Percentiles rank a stretch among this genome's conserved stretches.
These are phyloP conservation scores for Oryzaephilus surinamensis DNA, from an alignment of 1,140 invertebrate species.

Conservation along the genomic window DNA sequence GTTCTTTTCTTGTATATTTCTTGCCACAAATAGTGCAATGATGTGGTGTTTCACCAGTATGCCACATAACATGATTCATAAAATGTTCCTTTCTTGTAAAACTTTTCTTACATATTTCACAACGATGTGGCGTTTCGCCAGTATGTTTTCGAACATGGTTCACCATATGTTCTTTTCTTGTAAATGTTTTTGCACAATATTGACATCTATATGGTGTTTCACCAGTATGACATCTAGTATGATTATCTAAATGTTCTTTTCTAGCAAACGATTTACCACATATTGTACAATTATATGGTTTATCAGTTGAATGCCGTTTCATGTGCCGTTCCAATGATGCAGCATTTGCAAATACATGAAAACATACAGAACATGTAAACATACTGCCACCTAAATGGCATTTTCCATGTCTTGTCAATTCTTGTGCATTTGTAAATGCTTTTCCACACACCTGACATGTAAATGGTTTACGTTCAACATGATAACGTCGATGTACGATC, in stretches of 20 bases:
- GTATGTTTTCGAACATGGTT: slow-evolving; percentile 60
- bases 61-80: slow-evolving; percentile 54
- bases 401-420: slow-evolving; percentile 67
- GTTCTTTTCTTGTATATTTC: slow-evolving; percentile 67
- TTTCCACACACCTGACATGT: slow-evolving; percentile 74
- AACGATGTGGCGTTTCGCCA: slow-evolving; percentile 63
- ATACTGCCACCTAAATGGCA: slow-evolving; percentile 66
- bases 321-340: slow-evolving; percentile 60
- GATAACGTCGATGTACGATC: slow-evolving; percentile 73
- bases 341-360: slow-evolving; percentile 63
- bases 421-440: slow-evolving; percentile 63
- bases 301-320: slow-evolving; percentile 68
- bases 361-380: slow-evolving; percentile 63
- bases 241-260: slow-evolving; percentile 76
- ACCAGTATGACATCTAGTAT: slow-evolving; percentile 72
- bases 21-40: slow-evolving; percentile 65
- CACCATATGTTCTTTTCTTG: slow-evolving; percentile 55
- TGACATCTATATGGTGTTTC: slow-evolving; percentile 64
- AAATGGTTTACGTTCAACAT: slow-evolving; percentile 74
- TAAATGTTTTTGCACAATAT: slow-evolving; percentile 60
- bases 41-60: slow-evolving; percentile 61
- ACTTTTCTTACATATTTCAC: slow-evolving; percentile 58
- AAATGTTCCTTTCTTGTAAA: slow-evolving; percentile 58
- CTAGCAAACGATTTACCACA: slow-evolving; percentile 81
- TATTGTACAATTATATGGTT: slow-evolving; percentile 68